Base-by-base conservation (phyloP, 1,140 invertebrate genomes). In the Drosophila fuyamai region DNA sequence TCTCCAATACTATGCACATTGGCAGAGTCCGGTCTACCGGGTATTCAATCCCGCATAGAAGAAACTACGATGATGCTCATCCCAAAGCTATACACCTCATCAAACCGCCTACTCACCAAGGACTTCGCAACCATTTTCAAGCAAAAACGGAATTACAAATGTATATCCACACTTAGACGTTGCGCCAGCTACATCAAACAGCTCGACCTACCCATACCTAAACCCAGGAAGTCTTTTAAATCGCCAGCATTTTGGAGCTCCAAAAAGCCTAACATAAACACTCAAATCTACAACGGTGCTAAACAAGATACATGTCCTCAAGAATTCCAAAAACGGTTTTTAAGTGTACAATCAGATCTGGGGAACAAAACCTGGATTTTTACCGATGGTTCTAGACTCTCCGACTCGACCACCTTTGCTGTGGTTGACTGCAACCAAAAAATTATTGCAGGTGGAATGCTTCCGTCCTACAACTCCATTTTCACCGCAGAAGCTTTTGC, bases 1-100 rank as follows among this genome's bases (percentile, higher is more conserved):
- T 40, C 54, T 56, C 40, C 54, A 41, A n/a, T 51, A 51, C 8
- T n/a, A 32, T 51, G 48, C n/a, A 51, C 48, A 51, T 9, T 51
- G 10, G n/a, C 48, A 16, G 48, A 16, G 12, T 51, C 48, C 8
- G 27, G 48, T 10, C n/a, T 51, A 10, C 48, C 27, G 27, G 14
- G 48, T 32, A 32, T 51, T 14, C 8, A 51, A 32, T 32, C 48
- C 12, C 5, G 48, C 8, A 12, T 51, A 51, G 48, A 35, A 51
- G 7, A 51, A 51, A 16, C 48, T 16, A 35, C 29, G 10, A 16
- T 51, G 29, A 35, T 35, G 18, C 44, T 47, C 7, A 13, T 47
- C 44, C 18, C 44, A 13, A 27, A 55, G 50, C 14, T 53, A 13
- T 53, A 53, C 50, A 38, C 50, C 32, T 18, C 50, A 36, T 54